Evolutionary conservation across 53 echinoderm and acorn worm species (phyloP).

Genomic region (Stichopus horrens): DNA sequence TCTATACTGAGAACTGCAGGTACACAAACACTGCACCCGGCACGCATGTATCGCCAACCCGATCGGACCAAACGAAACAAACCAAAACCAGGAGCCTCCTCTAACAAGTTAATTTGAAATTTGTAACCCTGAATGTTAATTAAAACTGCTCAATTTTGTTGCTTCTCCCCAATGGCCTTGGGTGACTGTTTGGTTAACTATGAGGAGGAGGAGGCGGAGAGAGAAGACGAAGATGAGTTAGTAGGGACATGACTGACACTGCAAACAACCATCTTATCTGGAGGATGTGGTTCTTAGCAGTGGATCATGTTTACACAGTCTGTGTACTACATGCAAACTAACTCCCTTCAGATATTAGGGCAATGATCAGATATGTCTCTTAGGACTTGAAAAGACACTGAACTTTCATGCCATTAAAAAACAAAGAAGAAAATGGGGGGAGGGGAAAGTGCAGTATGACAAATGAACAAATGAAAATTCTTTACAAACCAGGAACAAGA

Average conservation of each 20-base stretch:
- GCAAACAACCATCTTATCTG: conserved; percentile 11
- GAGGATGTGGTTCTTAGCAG: conserved; percentile 19
- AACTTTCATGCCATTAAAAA: too few relatives aligned
- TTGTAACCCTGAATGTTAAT: conserved; percentile 33
- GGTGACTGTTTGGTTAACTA: conserved; percentile 12
- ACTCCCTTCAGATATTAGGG: too few relatives aligned
- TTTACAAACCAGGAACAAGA: too few relatives aligned
- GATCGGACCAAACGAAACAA: neutral
- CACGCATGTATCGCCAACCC: neutral
- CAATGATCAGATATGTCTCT: too few relatives aligned
- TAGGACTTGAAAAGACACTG: too few relatives aligned
- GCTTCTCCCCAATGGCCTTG: conserved; percentile 17
- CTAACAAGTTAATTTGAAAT: conserved; percentile 29
- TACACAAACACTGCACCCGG: too few relatives aligned
- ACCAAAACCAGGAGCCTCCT: neutral
- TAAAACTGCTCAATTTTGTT: conserved; percentile 24
- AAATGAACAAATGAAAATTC: too few relatives aligned
- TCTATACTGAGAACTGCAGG: too few relatives aligned
- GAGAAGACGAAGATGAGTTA: too few relatives aligned
- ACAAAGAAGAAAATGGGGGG: too few relatives aligned
- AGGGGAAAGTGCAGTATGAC: too few relatives aligned
- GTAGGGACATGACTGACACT: neutral
- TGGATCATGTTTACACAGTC: conserved; percentile 35
- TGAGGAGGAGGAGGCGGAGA: neutral
- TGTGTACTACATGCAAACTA: too few relatives aligned